Evolutionary conservation across 1,140 invertebrate genomes (phyloP), one percentile per base, ranked within the genome.

Genomic region (Drosophila fuyamai): DNA sequence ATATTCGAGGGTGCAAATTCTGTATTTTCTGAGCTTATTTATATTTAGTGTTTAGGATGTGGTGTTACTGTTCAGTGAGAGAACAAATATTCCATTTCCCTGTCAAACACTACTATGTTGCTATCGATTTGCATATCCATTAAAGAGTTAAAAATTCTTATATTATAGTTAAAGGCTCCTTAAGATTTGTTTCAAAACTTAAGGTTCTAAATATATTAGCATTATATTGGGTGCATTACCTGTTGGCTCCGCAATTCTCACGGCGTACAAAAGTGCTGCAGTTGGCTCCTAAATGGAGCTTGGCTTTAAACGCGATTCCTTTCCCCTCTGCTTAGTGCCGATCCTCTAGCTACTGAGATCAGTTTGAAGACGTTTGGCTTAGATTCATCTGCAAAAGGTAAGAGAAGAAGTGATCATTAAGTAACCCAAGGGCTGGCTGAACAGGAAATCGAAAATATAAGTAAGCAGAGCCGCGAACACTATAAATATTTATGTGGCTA

Each of bases 161-260:
- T 23, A 23, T 2, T 23, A 23, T 23, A 23, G 23, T 23, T 23
- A 23, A 23, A 23, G 7, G 8, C 29, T 32, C 29, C 29, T 32
- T 32, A 32, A 32, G 1, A 32, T 1, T 32, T 7, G 36, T 38
- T 12, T 10, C 10, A 12, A 38, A 13, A 13, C 23, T 23, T 23
- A 23, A 23, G 4, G 4, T 23, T 4, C 2, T 23, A 4, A 23
- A 18, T 18, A 18, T 18, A 18, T 18, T 18, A 18, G n/a, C n/a
- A n/a, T n/a, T n/a, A 23, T 23, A 23, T 23, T 23, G 18, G 1
- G 0, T n/a, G 14, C 8, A 12, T 35, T 81, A 90, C 88, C 86
- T 90, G 72, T 90, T 85, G 88, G 88, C 83, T 90, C 88, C 75
- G 88, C 88, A 90, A 90, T 86, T 90, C 88, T 83, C 88, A 90